Evolutionary conservation across 2,888 invertebrate genomes (phyloP), one percentile per base, ranked within the genome.

Genomic region (Drosophila recens): DNA sequence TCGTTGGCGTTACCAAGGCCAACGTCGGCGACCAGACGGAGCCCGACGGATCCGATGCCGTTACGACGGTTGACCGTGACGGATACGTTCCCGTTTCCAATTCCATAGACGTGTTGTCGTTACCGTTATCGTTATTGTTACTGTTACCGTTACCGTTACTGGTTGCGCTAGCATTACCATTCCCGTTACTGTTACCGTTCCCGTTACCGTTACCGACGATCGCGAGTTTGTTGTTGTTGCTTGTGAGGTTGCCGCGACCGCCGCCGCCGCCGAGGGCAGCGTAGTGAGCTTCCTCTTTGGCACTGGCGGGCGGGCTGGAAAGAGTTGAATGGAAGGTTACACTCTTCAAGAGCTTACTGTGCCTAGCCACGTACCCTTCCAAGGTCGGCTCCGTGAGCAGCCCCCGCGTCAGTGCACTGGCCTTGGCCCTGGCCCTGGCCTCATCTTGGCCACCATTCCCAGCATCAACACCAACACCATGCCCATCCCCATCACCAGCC

Each of bases 261-360:
- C 54, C 66, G 15, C 27, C 54, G 30, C 27, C 40, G 42, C 33
- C 46, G 59, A 79, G 75, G 69, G 78, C 72, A 71, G 79, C 71
- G 52, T 58, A 67, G 51, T 61, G 75, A 49, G 71, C 75, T 75
- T 82, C 80, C 69, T 78, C 79, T 69, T 87, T 90, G 78, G 89
- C 93, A 90, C 94, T 94, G 72, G 93, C 91, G 71, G 97, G 96
- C 71, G 97, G 97, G 87, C 97, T 97, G 80, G 96, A 96, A 90
- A 97, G 94, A 61, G 97, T 97, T 91, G 97, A 96, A 93, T 97
- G 96, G 93, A 97, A 97, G 72, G 97, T 97, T 75, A 97, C 97
- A 93, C 97, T 97, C 94, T 97, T 97, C 57, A 96, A 94, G 91
- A 97, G 95, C 92, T 97, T 97, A 75, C 96, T 96, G 93, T 97